A percentile compares a stretch with the other conserved stretches of the same genome.
Conservation (phyloP, 1,140 invertebrate genomes). For the Ceratosolen solmsi region DNA sequence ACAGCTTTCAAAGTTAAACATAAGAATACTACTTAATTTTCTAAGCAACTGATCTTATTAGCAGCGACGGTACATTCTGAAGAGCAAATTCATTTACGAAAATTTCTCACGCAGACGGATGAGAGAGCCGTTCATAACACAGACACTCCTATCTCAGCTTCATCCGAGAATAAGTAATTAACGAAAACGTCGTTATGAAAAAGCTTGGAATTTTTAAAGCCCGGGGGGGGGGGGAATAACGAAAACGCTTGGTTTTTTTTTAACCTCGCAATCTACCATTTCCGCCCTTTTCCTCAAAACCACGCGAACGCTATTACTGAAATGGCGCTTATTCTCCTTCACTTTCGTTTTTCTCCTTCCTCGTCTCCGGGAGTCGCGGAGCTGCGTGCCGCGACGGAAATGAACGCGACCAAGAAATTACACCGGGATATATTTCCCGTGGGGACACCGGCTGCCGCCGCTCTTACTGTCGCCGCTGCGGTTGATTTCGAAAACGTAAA, state of each 20-base stretch:
- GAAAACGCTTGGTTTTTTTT: background rate
- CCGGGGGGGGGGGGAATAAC: no score
- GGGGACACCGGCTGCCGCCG: background rate
- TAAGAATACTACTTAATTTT: background rate
- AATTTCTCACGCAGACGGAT: background rate
- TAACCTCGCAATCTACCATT: background rate
- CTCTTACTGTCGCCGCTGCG: no score
- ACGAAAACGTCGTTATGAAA: background rate
- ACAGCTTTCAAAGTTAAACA: background rate
- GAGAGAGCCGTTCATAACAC: background rate
- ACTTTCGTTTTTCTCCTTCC: background rate
- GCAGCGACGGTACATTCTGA: background rate
- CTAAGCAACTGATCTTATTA: background rate
- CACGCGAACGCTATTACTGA: background rate
- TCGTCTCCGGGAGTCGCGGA: background rate
- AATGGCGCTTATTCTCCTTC: background rate
- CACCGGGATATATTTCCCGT: conserved; percentile 18
- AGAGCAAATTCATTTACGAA: background rate
- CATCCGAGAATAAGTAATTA: background rate
- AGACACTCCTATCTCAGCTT: background rate
- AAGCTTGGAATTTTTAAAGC: background rate
- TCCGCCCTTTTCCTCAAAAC: background rate
- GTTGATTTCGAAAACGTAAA: conserved; percentile 10
- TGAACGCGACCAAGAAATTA: conserved; percentile 12
- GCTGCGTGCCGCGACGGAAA: background rate